Evolutionary conservation across 2,797 vertebrate genomes (phyloP).

Genomic region (Rhadinocentrus ornatus): DNA sequence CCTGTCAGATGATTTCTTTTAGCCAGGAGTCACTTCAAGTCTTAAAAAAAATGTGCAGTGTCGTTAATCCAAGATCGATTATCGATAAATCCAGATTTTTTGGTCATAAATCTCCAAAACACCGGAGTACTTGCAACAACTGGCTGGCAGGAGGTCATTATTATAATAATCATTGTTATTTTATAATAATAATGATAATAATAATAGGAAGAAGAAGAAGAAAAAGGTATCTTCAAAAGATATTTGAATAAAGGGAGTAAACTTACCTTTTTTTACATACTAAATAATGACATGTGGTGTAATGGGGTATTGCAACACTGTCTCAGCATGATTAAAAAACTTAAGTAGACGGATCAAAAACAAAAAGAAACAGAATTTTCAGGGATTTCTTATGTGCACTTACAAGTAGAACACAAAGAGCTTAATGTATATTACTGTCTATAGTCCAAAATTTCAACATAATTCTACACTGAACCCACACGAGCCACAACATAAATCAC

Average conservation of each 20-base stretch:
- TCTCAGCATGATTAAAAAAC: not conserved
- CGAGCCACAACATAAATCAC: slow-evolving; percentile 67
- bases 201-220: no score
- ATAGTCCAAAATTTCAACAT: slow-evolving; percentile 33
- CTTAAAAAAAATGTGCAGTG: no score
- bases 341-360: not conserved
- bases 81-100: no score
- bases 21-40: no score
- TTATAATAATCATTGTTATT: no score
- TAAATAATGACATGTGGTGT: not conserved
- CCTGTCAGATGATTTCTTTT: no score
- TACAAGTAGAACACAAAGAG: slow-evolving; percentile 26
- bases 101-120: no score
- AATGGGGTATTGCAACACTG: not conserved
- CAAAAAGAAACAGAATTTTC: not conserved
- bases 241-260: not conserved
- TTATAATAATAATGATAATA: no score
- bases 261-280: not conserved
- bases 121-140: no score
- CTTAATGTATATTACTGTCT: slow-evolving; percentile 43
- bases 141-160: no score
- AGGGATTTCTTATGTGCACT: slow-evolving; percentile 17
- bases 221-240: not conserved
- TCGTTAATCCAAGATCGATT: no score
- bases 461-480: slow-evolving; percentile 39